Conservation (phyloP, 1,140 invertebrate genomes). For the Brachionus paranguensis region DNA sequence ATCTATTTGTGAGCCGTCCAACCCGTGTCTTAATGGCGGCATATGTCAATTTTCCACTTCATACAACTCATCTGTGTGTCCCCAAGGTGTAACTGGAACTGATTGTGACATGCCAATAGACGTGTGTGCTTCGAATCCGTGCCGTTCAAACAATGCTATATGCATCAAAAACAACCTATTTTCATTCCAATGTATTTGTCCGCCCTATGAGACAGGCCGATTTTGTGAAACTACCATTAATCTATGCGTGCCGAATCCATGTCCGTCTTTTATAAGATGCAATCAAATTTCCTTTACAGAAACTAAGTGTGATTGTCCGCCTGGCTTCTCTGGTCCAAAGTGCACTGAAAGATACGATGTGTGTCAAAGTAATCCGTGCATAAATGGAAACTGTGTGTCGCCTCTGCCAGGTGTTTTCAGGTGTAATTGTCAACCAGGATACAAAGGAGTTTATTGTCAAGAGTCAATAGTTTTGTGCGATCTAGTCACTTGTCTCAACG, state of each 20-base stretch:
- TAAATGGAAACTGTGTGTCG: slow-evolving; percentile 49
- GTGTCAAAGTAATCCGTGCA: slow-evolving; percentile 65
- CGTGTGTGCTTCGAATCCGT: slow-evolving; percentile 48
- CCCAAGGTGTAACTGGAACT: slow-evolving; percentile 41
- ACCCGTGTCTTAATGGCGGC: slow-evolving; percentile 41
- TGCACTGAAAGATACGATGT: slow-evolving; percentile 9
- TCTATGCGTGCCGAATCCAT: not conserved
- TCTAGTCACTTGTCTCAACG: slow-evolving; percentile 40
- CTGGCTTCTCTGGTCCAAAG: slow-evolving; percentile 69
- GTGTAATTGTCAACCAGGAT: slow-evolving; percentile 7
- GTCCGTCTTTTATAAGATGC: not conserved
- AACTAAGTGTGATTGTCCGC: slow-evolving; percentile 69
- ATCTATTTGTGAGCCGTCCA: not conserved
- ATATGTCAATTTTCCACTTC: slow-evolving; percentile 44
- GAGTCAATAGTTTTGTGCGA: slow-evolving; percentile 21
- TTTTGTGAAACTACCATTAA: slow-evolving; percentile 42
- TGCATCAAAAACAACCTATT: slow-evolving; percentile 56
- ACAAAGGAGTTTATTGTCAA: slow-evolving; percentile 1
- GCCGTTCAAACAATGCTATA: slow-evolving; percentile 55
- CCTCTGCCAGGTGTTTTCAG: slow-evolving; percentile 62
- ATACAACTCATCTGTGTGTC: slow-evolving; percentile 39
- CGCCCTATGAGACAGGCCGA: not conserved
- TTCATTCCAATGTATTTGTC: slow-evolving; percentile 24
- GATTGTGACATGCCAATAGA: slow-evolving; percentile 42
- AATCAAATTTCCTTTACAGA: slow-evolving; percentile 61